phyloP scores from a whole-genome alignment of 2,797 vertebrate species.

The Argya squamiceps region DNA sequence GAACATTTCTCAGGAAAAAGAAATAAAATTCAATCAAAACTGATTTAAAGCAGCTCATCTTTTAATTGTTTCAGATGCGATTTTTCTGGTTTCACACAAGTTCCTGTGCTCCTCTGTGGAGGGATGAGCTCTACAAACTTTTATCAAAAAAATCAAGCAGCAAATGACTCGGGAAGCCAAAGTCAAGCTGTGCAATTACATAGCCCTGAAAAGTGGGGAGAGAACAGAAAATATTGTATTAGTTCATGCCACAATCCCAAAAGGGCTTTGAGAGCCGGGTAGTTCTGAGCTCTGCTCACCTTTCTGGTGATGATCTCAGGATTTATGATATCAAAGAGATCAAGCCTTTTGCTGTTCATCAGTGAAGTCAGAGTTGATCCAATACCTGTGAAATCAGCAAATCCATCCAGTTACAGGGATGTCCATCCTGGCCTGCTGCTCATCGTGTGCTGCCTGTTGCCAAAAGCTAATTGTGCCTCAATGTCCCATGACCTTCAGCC shows the following conservation, averaged over 20 bases:
- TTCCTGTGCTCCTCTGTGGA: neutral
- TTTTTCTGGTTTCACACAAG: neutral
- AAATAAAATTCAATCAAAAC: neutral
- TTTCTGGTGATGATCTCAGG: constrained; percentile 80
- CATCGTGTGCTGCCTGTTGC: neutral
- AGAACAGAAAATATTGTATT: neutral
- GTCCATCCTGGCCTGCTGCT: neutral
- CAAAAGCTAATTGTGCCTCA: neutral
- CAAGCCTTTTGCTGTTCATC: constrained; percentile 82
- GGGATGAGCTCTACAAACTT: constrained; percentile 57
- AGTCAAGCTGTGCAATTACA: constrained; percentile 84
- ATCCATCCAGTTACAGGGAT: neutral
- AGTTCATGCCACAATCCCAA: neutral
- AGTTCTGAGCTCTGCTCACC: constrained; percentile 62
- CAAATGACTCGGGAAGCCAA: constrained; percentile 87
- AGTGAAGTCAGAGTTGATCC: constrained; percentile 76
- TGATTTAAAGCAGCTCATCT: neutral
- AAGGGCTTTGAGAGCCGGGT: neutral
- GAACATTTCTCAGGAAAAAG: neutral
- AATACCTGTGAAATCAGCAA: constrained; percentile 72
- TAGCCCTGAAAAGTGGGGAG: constrained; percentile 76
- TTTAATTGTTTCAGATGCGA: neutral
- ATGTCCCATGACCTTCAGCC: fast-evolving
- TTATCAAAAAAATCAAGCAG: constrained; percentile 84
- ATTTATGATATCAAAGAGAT: constrained; percentile 82